Conservation (phyloP, 2,113 vertebrate genomes). For the Cathartes aura region DNA sequence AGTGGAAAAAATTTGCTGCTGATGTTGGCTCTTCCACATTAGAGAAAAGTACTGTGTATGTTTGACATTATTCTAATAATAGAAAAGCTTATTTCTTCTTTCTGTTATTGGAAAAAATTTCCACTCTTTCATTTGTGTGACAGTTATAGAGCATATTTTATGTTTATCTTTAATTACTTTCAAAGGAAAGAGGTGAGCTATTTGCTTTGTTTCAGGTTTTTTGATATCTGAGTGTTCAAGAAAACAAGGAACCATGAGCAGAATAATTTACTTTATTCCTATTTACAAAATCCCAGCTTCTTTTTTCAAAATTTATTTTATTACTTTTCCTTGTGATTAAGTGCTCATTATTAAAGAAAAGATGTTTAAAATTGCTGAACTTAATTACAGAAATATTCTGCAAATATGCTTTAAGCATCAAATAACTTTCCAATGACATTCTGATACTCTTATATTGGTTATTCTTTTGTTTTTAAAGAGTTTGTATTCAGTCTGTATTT, state of each 20-base stretch:
- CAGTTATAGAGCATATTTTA: neutral
- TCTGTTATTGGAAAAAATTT: neutral
- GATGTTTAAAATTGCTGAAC: neutral
- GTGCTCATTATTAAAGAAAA: neutral
- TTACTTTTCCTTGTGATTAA: neutral
- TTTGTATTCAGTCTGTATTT: neutral
- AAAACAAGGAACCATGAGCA: neutral
- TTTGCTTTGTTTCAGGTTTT: neutral
- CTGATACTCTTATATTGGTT: neutral
- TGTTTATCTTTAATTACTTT: conserved; percentile 22
- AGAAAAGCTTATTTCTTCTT: neutral
- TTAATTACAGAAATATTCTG: neutral
- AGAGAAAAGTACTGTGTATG: neutral
- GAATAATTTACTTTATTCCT: neutral
- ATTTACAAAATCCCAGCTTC: neutral
- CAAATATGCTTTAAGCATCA: neutral
- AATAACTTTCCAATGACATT: neutral
- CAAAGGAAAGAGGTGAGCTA: neutral
- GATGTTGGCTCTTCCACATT: neutral
- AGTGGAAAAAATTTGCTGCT: neutral
- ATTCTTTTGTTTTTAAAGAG: neutral
- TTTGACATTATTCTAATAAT: neutral
- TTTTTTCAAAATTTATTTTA: neutral
- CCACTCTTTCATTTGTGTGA: neutral
- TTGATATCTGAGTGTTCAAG: neutral